Percentiles rank a stretch among this genome's conserved stretches.
Evolutionary conservation across 2,888 invertebrate species (phyloP).

Genomic region (Drosophila imparisetae): DNA sequence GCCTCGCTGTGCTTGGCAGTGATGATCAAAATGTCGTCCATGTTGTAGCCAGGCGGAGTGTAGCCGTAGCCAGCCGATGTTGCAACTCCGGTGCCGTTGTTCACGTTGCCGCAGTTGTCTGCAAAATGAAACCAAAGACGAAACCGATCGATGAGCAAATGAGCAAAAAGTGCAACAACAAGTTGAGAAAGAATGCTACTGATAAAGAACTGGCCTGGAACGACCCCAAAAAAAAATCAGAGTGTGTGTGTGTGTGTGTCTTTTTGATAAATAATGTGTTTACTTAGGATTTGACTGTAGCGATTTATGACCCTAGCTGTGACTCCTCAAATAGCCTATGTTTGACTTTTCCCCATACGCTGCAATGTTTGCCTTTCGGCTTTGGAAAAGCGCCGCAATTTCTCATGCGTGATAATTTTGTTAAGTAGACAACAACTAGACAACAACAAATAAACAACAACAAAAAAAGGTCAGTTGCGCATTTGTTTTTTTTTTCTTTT

Average conservation of each 20-base stretch:
- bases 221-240: conserved; percentile 55
- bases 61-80: conserved; percentile 51
- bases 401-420: conserved; percentile 54
- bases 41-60: conserved; percentile 85
- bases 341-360: conserved; percentile 40
- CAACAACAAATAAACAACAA: conserved; percentile 16
- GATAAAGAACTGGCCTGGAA: conserved; percentile 68
- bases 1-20: conserved; percentile 92
- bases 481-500: conserved; percentile 11
- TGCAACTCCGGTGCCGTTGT: conserved; percentile 74
- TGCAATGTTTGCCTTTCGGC: conserved; percentile 41
- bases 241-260: conserved; percentile 13
- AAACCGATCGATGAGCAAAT: conserved; percentile 23
- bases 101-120: conserved; percentile 84
- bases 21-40: conserved; percentile 93
- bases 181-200: conserved; percentile 42
- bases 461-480: conserved; percentile 44
- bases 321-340: conserved; percentile 62
- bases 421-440: conserved; percentile 16
- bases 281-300: conserved; percentile 79
- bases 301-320: conserved; percentile 69
- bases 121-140: conserved; percentile 72
- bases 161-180: conserved; percentile 52
- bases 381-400: conserved; percentile 34
- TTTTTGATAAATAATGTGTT: conserved; percentile 79